Base-by-base conservation (phyloP, 2,888 invertebrate genomes). In the Timandra comae region DNA sequence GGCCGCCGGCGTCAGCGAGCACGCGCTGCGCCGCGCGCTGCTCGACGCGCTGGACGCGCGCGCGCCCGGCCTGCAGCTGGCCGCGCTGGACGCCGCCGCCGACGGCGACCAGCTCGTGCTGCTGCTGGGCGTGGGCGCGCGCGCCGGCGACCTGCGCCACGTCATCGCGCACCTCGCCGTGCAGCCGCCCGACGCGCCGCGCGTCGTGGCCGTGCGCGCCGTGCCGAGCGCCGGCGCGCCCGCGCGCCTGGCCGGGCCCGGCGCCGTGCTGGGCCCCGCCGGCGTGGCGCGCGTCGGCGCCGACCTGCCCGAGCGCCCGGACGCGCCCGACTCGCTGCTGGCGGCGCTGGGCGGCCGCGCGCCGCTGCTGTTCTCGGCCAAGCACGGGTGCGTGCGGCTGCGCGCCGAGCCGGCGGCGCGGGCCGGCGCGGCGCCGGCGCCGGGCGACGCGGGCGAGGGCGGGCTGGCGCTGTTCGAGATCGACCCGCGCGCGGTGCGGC, bases 1-100 rank as follows among this genome's bases (percentile, higher is more conserved):
- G 97, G 82, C 88, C 29, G 87, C 87, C 75, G 95, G 94, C 59
- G 73, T 94, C 39, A 92, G 91, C 66, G 93, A 95, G 59, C 90
- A 90, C 49, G 92, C 93, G 57, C 87, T 96, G 43, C 89, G 92
- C 21, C 87, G 91, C 12, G 82, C 91, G 46, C 88, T 96, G 23
- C 84, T 89, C 0, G 94, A 94, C 46, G 89, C 38, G 53, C 21
- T 38, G 1, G 63, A 60, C 0, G n/a, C n/a, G n/a, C n/a, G n/a
- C n/a, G n/a, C 49, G 86, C 87, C 11, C 45, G 91, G 90, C 48
- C 74, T 93, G 27, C 91, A 91, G 44, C 87, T 92, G 7, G 90
- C 91, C 88, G 81, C 94, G 2, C 78, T 96, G 35, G 96, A 96
- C 65, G 91, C 95, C 49, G 82, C 90, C 0, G 79, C 90, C 1